Evolutionary conservation across 2,888 invertebrate genomes (phyloP).

Genomic region (Heliconius sara): DNA sequence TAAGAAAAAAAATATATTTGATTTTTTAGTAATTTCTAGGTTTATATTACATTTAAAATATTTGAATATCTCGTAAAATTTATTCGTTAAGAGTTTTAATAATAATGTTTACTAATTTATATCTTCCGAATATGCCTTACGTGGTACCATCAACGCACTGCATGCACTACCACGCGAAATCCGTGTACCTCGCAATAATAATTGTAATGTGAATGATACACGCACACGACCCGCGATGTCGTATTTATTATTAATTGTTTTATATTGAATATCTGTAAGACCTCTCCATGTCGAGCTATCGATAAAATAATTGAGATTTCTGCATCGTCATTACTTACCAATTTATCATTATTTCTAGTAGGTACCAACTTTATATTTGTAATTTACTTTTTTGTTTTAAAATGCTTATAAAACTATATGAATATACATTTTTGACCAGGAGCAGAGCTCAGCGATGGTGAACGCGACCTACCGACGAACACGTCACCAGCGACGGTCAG

Average conservation of each 20-base stretch:
- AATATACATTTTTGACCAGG: slow-evolving; percentile 55
- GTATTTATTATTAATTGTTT: slow-evolving; percentile 46
- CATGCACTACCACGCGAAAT: slow-evolving; percentile 71
- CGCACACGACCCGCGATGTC: slow-evolving; percentile 65
- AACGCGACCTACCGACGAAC: slow-evolving; percentile 87
- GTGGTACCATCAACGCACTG: slow-evolving; percentile 57
- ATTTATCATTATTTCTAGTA: neutral
- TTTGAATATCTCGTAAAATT: neutral
- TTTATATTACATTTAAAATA: neutral
- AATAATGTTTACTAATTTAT: slow-evolving; percentile 23
- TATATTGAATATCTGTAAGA: slow-evolving; percentile 56
- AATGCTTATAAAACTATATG: neutral
- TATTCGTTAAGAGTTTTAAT: neutral
- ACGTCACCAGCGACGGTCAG: slow-evolving; percentile 88
- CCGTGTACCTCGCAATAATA: slow-evolving; percentile 74
- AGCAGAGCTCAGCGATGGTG: slow-evolving; percentile 90
- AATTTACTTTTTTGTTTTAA: neutral
- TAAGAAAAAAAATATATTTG: neutral
- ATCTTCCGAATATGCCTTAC: slow-evolving; percentile 39
- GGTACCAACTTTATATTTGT: neutral
- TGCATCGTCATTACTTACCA: neutral
- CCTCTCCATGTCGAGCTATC: slow-evolving; percentile 59
- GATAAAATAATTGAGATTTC: slow-evolving; percentile 55
- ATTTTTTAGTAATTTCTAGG: neutral
- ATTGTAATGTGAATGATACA: slow-evolving; percentile 78